Evolutionary conservation across 1,140 invertebrate genomes (phyloP), one percentile per base, ranked within the genome.

Genomic region (Saxidomus purpurata): DNA sequence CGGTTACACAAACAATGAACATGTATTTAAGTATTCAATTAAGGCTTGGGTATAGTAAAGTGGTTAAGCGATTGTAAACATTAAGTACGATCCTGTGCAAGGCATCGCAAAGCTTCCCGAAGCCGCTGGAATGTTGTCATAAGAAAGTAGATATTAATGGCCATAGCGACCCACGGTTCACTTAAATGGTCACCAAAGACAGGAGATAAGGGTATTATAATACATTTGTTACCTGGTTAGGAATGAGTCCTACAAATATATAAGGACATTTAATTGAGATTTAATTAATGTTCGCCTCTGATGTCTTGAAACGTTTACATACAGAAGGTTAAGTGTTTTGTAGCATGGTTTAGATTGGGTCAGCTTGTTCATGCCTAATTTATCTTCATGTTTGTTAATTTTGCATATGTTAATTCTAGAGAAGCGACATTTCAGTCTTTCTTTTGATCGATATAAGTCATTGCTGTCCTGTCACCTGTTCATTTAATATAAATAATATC

Each of bases 231-330:
- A 25, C 59, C 59, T 28, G n/a, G 59, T 63, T 25, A 9, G 25
- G 22, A n/a, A 63, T 25, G 59, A 63, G 19, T 55, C 8, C 1
- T 63, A 4, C 25, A 43, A 63, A n/a, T n/a, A n/a, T n/a, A n/a
- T n/a, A n/a, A n/a, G n/a, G n/a, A n/a, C n/a, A n/a, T 63, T 63
- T n/a, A 63, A 63, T 63, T 63, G 59, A 63, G 9, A 63, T 63
- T 63, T 63, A 63, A 63, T 63, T n/a, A 25, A n/a, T 11, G n/a
- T 9, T 19, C 6, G n/a, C 28, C 52, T 9, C 6, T 63, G 9
- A 28, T 9, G 25, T 63, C 8, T 28, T 63, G 3, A 25, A 28
- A 63, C 11, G 25, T 63, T 63, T 63, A 63, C 59, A 63, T 63
- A 63, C 8, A 63, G 1, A 28, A 63, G 59, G 28, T 63, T 63